Percentiles rank a stretch among this genome's conserved stretches.
These are phyloP conservation scores for Brachionus asplanchnoidis DNA, from an alignment of 1,140 invertebrate species.

Conservation along the genomic window DNA sequence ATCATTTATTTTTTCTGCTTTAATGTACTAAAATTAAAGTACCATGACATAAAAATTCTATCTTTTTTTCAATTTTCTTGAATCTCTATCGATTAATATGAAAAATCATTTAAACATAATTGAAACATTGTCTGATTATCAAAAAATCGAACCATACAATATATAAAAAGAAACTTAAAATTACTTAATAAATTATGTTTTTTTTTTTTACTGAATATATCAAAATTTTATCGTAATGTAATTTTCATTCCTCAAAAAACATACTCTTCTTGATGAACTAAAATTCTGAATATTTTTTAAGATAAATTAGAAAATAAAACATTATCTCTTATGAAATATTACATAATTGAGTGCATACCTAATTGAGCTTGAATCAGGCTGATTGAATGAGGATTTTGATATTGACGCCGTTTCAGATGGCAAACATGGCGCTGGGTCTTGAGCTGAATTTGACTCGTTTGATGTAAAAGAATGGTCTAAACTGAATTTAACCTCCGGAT, in stretches of 20 bases:
- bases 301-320: not conserved
- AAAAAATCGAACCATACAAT: not conserved
- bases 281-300: not conserved
- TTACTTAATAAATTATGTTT: slow-evolving; percentile 20
- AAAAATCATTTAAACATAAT: not conserved
- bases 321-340: not conserved
- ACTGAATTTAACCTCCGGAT: not conserved
- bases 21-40: not conserved
- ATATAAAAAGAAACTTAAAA: not conserved
- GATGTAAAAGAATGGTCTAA: not conserved
- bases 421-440: not conserved
- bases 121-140: not conserved
- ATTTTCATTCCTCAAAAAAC: not conserved
- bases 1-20: not conserved
- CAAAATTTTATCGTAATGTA: not conserved
- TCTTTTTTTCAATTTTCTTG: not conserved
- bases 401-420: not conserved
- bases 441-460: not conserved
- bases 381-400: not conserved
- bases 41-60: not conserved
- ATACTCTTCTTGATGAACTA: not conserved
- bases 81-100: not conserved
- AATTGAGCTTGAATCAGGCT: not conserved
- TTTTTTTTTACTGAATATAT: not conserved
- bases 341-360: not conserved